Evolutionary conservation across 1,140 invertebrate genomes (phyloP).

Genomic region (Neocloeon triangulifer): DNA sequence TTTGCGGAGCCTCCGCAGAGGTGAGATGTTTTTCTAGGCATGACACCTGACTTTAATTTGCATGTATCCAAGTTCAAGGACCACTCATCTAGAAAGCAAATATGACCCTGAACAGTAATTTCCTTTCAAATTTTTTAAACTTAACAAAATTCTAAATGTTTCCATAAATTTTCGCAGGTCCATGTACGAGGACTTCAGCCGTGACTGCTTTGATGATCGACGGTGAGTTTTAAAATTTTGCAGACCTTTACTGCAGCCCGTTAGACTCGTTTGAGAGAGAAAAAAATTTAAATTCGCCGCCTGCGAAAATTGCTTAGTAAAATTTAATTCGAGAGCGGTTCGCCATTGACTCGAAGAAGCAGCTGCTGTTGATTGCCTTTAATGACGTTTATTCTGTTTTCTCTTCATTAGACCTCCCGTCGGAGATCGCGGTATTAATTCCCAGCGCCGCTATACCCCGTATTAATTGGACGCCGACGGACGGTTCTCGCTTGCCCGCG

Average conservation of each 20-base stretch:
- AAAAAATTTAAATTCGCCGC: no score
- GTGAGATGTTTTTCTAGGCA: no score
- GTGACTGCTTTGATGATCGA: slow-evolving; percentile 62
- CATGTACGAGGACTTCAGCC: slow-evolving; percentile 64
- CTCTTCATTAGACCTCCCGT: slow-evolving; percentile 25
- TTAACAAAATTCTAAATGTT: slow-evolving; percentile 8
- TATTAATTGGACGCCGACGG: slow-evolving; percentile 29
- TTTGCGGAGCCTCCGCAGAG: slow-evolving; percentile 3
- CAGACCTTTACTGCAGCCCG: slow-evolving; percentile 11
- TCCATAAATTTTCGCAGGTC: slow-evolving; percentile 15
- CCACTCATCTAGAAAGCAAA: slow-evolving; percentile 4
- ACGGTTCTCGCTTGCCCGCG: not conserved
- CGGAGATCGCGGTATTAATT: slow-evolving; percentile 43
- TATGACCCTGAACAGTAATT: not conserved
- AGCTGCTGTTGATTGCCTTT: not conserved
- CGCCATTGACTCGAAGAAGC: slow-evolving; percentile 1
- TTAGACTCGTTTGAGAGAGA: no score
- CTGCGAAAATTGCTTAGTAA: slow-evolving; percentile 1
- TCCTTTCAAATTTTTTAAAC: no score
- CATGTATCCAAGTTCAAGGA: slow-evolving; percentile 1
- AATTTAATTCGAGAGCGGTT: not conserved
- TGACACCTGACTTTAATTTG: slow-evolving; percentile 6
- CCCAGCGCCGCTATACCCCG: slow-evolving; percentile 56
- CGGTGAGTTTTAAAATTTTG: slow-evolving; percentile 32
- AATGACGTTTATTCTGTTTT: slow-evolving; percentile 6